Evolutionary conservation across 2,797 vertebrate genomes (phyloP), one percentile per base, ranked within the genome.

Genomic region (Sarcoramphus papa): DNA sequence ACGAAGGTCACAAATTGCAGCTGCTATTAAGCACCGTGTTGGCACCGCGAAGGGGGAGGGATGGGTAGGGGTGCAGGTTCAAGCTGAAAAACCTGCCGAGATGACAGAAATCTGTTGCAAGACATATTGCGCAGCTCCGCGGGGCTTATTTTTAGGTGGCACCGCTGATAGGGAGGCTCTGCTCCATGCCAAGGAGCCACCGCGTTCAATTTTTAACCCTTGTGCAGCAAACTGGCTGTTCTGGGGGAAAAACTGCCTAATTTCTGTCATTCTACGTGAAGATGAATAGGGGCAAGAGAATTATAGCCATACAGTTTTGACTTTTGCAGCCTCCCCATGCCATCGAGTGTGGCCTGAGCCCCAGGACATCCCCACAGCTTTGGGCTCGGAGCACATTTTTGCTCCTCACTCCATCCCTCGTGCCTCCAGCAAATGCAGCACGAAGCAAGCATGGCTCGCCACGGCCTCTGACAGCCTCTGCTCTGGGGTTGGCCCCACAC

Each of bases 1-100:
- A 82, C 67, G 93, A 92, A 97, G 97, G 97, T 94, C 93, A 95
- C 90, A 51, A 59, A 74, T 51, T 92, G 95, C 93, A 41, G 80
- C 45, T 80, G 78, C 90, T 67, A 20, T 64, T 43, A 48, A 22
- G 88, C 93, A 65, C 75, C 28, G 41, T 15, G 62, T 12, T 5
- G 53, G 85, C 81, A 45, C 68, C 72, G 84, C 76, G 88, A 28
- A 80, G 67, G 54, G 11, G 10, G n/a, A 45, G 54, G 15, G 25
- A 28, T 0, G 15, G 45, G 60, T 10, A 27, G 35, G 40, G 24
- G 59, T 50, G 72, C 51, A 68, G 81, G 84, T 48, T 92, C 76
- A n/a, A 31, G 79, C 83, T 48, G 74, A 14, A 15, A 48, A 82
- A 59, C 37, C 84, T 4, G 48, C 64, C 28, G 30, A 62, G 82